Base-by-base conservation (phyloP, 2,113 vertebrate species). In the Rhinolophus ferrumequinum region DNA sequence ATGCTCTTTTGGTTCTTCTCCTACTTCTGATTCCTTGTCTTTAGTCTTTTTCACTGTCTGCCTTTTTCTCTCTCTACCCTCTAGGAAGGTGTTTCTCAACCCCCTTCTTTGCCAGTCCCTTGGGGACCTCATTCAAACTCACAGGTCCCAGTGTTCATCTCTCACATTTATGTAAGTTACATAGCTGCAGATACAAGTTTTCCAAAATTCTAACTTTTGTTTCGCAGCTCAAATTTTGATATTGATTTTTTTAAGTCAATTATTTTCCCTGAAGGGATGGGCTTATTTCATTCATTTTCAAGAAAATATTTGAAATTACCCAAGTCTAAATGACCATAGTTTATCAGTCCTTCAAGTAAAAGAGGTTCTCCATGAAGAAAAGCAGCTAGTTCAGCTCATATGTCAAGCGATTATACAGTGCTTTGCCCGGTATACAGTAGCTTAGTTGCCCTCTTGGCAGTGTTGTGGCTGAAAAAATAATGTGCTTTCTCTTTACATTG, bases 131-230 rank as follows among this genome's bases (percentile, higher is more conserved):
- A 14, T 44, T 54, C 33, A 93, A 52, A 52, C 22, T 41, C 86
- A 44, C 10, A 33, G 9, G 24, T 38, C 14, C 56, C 52, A 2
- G 1, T 28, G 26, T 64, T 77, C 58, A 12, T 72, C n/a, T 8
- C 18, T 85, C 66, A 73, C 10, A 88, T 35, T 94, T 54, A 66
- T 0, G 1, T 35, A 90, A 89, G 56, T 84, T 41, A n/a, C 33
- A 77, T 5, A 56, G 66, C 41, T 52, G 9, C 30, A 11, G 54
- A 54, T 24, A n/a, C 8, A 64, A 3, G 6, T 66, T 97, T 95
- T 44, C 72, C n/a, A 88, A 96, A 93, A 82, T 64, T 88, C 54
- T 64, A 72, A 88, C 84, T 73, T 81, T 81, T 3, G 28, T 54
- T 73, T 85, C 22, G 5, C 10, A 76, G 41, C 13, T 70, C 77